Evolutionary conservation across 2,888 invertebrate genomes (phyloP), one percentile per base, ranked within the genome.

Genomic region (Brachyptera putata): DNA sequence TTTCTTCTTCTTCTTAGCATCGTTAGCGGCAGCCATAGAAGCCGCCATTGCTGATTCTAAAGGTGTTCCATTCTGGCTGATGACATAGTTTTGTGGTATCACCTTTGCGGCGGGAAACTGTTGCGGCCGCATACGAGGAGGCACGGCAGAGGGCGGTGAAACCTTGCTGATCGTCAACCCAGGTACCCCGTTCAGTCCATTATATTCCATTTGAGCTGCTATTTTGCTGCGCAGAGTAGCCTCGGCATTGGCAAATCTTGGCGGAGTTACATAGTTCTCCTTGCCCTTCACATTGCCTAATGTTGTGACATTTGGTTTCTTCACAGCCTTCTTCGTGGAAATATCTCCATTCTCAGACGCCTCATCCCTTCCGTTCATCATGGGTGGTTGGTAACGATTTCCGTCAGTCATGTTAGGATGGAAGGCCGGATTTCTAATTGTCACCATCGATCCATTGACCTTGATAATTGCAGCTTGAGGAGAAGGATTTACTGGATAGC

Each of bases 361-460:
- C 64, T 75, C 74, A 0, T 53, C 39, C n/a, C 46, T 49, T 22
- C 21, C 60, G 34, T 50, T 25, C 22, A 18, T 24, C 16, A 36
- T 21, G 9, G 62, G 58, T 21, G 46, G 25, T 0, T 74, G 71
- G 2, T 73, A 71, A 16, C 73, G 71, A n/a, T 74, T 60, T 2
- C 74, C 75, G 0, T 73, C 73, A 41, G 74, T 73, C 46, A 75
- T 75, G 1, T 75, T 60, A 53, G 56, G 62, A 22, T 76, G 81
- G 73, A 86, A 78, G 0, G 84, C 71, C 0, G 90, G 90, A 73
- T 89, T 90, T 11, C 91, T 77, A 55, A 91, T 91, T 0, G 91
- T 91, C 62, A 89, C 91, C 89, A 91, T 91, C 9, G 85, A 84
- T 63, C 84, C 85, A 65, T 83, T 84, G 7, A 76, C 74, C 67